Evolutionary conservation across 2,113 vertebrate species (phyloP), one percentile per base, ranked within the genome.

Genomic region (Microtus montanus): DNA sequence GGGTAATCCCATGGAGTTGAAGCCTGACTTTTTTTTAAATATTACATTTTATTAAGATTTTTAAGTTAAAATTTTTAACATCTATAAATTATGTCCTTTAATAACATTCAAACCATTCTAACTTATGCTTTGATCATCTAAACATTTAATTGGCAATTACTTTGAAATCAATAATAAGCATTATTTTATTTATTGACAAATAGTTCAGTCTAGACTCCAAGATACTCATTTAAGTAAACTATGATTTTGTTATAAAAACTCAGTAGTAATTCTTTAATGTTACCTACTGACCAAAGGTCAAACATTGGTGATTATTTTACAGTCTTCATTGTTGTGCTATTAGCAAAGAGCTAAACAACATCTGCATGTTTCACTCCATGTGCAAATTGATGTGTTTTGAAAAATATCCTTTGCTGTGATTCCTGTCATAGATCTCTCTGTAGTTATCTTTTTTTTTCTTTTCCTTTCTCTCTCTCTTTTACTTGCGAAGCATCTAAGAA

Each of bases 391-490:
- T 33, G 28, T 33, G 22, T 15, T 85, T 78, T 28, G 28, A 92
- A 77, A 77, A 33, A 5, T 52, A 28, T 44, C 24, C 54, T 94
- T 58, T 68, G 49, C 5, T 79, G 2, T 61, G 35, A 38, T 26
- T 58, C 20, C 54, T 2, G 30, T 71, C 38, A 13, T 61, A 28
- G 49, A 35, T 24, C 22, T 22, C 15, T 58, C 2, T 24, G 38
- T 24, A 47, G 47, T 17, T 41, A 14, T 41, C 6, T 54, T 5
- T 30, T 5, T 41, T 0, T 73, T 52, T 3, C 0, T 49, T 11
- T 33, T 3, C 41, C 47, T 70, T 1, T 63, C 8, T 91, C 2
- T 78, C 30, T 83, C 15, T 90, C 58, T 92, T 35, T 33, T 82
- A 20, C 5, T 78, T 89, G 28, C 5, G 66, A 75, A 85, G 61